Conservation (phyloP, 1,140 invertebrate species). For the Brachionus sp. region DNA sequence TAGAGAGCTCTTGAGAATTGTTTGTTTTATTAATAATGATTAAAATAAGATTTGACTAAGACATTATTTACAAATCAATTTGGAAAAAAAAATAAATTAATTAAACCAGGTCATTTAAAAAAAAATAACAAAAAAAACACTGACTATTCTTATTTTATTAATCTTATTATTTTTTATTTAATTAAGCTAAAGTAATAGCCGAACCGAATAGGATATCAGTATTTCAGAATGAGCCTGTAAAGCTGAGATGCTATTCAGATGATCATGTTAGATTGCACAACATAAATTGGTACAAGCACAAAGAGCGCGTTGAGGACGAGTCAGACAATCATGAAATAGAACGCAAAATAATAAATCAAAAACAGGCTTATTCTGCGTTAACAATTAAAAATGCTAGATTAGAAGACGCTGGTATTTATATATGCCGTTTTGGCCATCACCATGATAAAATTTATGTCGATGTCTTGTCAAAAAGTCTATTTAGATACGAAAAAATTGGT, state of each 20-base stretch:
- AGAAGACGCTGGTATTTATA: constrained; percentile 13
- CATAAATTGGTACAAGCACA: constrained; percentile 28
- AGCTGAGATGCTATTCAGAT: constrained; percentile 28
- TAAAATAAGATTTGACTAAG: not conserved
- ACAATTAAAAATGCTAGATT: not conserved
- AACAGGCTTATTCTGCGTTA: not conserved
- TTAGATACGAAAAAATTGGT: not conserved
- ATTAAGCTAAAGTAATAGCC: constrained; percentile 20
- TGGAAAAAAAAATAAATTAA: not conserved
- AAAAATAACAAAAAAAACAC: not conserved
- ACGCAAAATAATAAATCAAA: not conserved
- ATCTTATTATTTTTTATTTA: not conserved
- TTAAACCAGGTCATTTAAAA: not conserved
- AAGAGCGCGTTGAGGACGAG: not conserved
- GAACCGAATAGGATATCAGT: not conserved
- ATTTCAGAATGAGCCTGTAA: not conserved
- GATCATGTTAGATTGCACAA: not conserved
- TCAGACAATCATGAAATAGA: not conserved
- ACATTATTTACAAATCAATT: not conserved
- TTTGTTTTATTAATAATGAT: not conserved
- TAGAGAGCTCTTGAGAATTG: not conserved
- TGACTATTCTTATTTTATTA: not conserved
- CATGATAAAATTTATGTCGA: constrained; percentile 33
- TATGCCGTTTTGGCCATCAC: constrained; percentile 27
- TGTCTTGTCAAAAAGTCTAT: not conserved